Evolutionary conservation across 2,888 invertebrate species (phyloP).

Genomic region (Pandemis corylana): DNA sequence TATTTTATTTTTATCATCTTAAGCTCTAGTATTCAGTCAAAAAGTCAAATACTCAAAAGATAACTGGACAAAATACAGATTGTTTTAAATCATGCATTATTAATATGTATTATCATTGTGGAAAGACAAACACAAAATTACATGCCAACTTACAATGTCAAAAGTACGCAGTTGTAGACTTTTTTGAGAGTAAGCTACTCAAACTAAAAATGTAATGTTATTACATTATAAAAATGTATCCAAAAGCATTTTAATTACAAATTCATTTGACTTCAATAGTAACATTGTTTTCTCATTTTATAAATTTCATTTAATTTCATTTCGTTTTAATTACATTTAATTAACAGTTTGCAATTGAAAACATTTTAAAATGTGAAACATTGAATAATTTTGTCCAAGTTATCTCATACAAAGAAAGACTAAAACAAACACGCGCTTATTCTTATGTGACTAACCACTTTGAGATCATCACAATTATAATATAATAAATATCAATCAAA

Average conservation of each 20-base stretch:
- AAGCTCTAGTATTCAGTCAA: conserved; percentile 64
- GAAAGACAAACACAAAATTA: not conserved
- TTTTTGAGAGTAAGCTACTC: too few relatives aligned
- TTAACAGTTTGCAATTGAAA: too few relatives aligned
- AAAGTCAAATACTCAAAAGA: conserved; percentile 35
- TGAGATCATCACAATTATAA: conserved; percentile 40
- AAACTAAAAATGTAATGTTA: too few relatives aligned
- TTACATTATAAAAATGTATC: too few relatives aligned
- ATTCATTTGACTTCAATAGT: not conserved
- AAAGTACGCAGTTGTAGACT: too few relatives aligned
- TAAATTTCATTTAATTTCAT: too few relatives aligned
- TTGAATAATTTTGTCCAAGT: conserved; percentile 5
- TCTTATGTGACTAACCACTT: conserved; percentile 25
- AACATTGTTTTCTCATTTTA: too few relatives aligned
- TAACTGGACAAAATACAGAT: conserved; percentile 6
- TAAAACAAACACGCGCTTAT: conserved; percentile 13
- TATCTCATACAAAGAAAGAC: conserved; percentile 1
- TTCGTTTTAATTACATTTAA: too few relatives aligned
- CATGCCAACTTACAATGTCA: too few relatives aligned
- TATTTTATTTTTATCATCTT: conserved; percentile 48
- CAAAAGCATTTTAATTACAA: not conserved
- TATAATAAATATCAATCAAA: conserved; percentile 36
- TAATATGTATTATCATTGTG: not conserved
- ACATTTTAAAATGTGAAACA: too few relatives aligned
- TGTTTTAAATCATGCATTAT: not conserved